A percentile compares a stretch with the other conserved stretches of the same genome.
Conservation (phyloP, 2,113 vertebrate species). For the Mugil cephalus region DNA sequence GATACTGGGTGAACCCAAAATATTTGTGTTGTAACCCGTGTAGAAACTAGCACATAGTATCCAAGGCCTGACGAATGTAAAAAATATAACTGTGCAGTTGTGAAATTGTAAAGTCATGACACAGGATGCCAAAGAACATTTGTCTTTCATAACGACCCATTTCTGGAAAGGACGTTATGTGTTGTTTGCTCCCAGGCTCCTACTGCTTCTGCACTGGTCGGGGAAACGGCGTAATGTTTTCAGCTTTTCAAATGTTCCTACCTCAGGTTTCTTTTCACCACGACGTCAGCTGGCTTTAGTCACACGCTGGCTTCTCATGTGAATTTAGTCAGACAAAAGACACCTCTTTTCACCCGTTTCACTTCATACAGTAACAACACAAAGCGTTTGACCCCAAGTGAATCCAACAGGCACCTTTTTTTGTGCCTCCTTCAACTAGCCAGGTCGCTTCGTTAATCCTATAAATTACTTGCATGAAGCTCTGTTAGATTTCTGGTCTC, state of each 20-base stretch:
- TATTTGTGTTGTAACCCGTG: too few relatives aligned
- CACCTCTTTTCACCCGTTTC: not conserved
- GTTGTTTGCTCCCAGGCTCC: constrained; percentile 1
- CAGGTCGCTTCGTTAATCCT: too few relatives aligned
- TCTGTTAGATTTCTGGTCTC: too few relatives aligned
- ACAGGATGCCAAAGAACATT: not conserved
- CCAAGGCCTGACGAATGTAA: not conserved
- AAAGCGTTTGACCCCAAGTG: too few relatives aligned
- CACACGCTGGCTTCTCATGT: not conserved
- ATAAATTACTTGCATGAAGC: too few relatives aligned
- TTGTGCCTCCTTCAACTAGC: too few relatives aligned
- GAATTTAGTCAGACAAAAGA: constrained; percentile 12
- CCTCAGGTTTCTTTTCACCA: constrained; percentile 2
- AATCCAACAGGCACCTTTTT: too few relatives aligned
- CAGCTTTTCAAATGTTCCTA: not conserved
- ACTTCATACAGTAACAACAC: not conserved
- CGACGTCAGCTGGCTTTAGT: not conserved
- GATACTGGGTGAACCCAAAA: too few relatives aligned
- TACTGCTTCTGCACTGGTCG: not conserved
- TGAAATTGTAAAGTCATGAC: not conserved
- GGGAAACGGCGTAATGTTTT: not conserved
- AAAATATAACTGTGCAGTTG: not conserved
- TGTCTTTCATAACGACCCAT: not conserved
- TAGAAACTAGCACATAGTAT: not conserved
- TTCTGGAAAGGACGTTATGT: not conserved